Evolutionary conservation across 1,140 invertebrate genomes (phyloP), one percentile per base, ranked within the genome.

Genomic region (Limonius californicus): DNA sequence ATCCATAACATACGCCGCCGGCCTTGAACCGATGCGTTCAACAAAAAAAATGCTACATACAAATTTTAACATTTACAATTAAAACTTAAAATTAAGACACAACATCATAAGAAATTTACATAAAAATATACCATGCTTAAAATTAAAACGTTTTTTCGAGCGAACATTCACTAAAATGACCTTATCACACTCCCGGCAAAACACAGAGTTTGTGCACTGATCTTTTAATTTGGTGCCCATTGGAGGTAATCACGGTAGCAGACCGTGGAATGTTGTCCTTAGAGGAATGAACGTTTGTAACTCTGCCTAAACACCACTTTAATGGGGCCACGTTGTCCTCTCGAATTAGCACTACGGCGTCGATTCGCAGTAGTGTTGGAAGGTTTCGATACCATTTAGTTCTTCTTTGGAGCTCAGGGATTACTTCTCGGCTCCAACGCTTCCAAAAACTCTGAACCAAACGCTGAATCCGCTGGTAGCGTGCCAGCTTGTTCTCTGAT

Each of bases 341-440:
- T 16, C 16, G 18, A 3, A 54, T 21, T n/a, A 54, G 18, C 9
- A 54, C 53, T 8, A 54, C 8, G 20, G 18, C 4, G 14, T 16
- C 53, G 16, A 54, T 18, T 18, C 20, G 18, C 11, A 54, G 6
- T 16, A 27, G 9, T 8, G 8, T 16, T 19, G 8, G 8, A n/a
- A 45, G 12, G 11, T 27, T 19, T 9, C 9, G 4, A 9, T 8
- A 54, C 55, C 55, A 57, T 57, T 57, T 27, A 7, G 21, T 23
- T 35, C 55, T 16, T 39, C 21, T 8, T 16, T 57, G 55, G 35
- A 57, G 32, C 14, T 57, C 55, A 7, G 55, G 15, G 6, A 57
- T 32, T 3, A 19, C 14, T 16, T 57, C 21, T 6, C 4, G 4
- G 11, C 23, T 19, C 23, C 55, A 57, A 19, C 55, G 15, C 7